Base-by-base conservation (phyloP, 2,797 vertebrate genomes). In the Rhinatrema bivittatum region DNA sequence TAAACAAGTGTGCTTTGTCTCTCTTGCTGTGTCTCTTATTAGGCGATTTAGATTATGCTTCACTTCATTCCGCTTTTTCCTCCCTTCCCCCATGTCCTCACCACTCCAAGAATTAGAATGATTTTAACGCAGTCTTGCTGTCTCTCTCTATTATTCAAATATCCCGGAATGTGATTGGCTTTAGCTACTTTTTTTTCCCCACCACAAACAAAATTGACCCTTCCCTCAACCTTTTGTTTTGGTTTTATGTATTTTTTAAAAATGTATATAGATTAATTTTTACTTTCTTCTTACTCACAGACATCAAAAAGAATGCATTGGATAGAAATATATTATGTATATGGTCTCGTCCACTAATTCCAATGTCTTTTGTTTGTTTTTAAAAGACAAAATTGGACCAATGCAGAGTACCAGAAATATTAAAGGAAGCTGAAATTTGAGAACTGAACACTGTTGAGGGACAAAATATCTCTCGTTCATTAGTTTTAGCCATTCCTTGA, bases 1-100 rank as follows among this genome's bases (percentile, higher is more conserved):
- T 91, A 89, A 88, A 87, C 78, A 79, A 68, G 89, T 92, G 87
- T 96, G 86, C 87, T 90, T 93, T 88, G 91, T 96, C 89, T 99
- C 90, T 98, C 89, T 89, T 90, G 89, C 91, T 90, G 85, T 91
- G 89, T 93, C 87, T 84, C 70, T 80, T 77, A 78, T 69, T 84
- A 82, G 87, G 81, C 71, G 56, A 69, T 86, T 20, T 84, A 88
- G 85, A 78, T 78, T 63, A 64, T 52, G 78, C 87, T 85, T 86
- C 86, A 84, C 84, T 76, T 70, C 85, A 81, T 82, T 78, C 74
- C 57, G 67, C 72, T 74, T 42, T 25, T 49, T 32, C 30, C 50
- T 55, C 56, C 64, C 58, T 63, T 54, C 58, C 55, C 40, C 32
- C 28, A 31, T 65, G 58, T 60, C 56, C 53, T 56, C 57, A 62